Conservation (phyloP, 2,113 vertebrate genomes). For the Thamnaconus septentrionalis region DNA sequence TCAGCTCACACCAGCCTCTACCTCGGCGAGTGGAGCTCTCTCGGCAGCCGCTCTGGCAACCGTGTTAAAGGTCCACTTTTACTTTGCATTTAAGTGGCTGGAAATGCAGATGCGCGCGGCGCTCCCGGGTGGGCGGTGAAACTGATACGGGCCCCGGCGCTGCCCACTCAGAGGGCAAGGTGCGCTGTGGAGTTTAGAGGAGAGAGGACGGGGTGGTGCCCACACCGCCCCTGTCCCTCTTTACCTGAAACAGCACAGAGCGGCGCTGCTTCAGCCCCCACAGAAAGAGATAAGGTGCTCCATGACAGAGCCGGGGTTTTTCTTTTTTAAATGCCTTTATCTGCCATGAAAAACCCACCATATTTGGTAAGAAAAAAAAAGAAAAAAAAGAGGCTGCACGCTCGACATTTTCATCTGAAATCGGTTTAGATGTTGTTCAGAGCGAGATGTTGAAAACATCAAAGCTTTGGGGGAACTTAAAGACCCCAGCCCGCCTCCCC, state of each 20-base stretch:
- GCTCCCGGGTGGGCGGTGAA: slow-evolving; percentile 76
- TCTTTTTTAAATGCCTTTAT: slow-evolving; percentile 31
- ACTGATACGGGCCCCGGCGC: slow-evolving; percentile 69
- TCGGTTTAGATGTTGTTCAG: neutral
- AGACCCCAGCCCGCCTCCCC: neutral
- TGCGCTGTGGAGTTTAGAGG: slow-evolving; percentile 60
- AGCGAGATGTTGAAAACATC: neutral
- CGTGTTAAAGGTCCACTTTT: slow-evolving; percentile 79
- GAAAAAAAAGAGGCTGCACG: neutral
- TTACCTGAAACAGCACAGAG: slow-evolving; percentile 66
- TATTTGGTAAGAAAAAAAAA: slow-evolving; percentile 3
- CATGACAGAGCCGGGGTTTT: slow-evolving; percentile 48
- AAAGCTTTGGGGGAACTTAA: neutral
- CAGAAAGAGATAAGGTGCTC: slow-evolving; percentile 61
- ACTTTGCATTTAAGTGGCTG: slow-evolving; percentile 77
- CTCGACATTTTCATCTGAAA: neutral
- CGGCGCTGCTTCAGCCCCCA: slow-evolving; percentile 64
- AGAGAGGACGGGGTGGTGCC: slow-evolving; percentile 70
- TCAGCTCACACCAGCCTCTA: slow-evolving; percentile 73
- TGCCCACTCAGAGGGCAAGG: slow-evolving; percentile 72
- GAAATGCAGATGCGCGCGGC: slow-evolving; percentile 73
- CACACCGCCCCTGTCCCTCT: slow-evolving; percentile 70
- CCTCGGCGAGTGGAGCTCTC: slow-evolving; percentile 64
- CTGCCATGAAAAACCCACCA: slow-evolving; percentile 29
- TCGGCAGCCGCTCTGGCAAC: slow-evolving; percentile 64